These are phyloP conservation scores for Scotopteryx bipunctaria DNA, from an alignment of 2,888 invertebrate genomes.

Conservation along the genomic window DNA sequence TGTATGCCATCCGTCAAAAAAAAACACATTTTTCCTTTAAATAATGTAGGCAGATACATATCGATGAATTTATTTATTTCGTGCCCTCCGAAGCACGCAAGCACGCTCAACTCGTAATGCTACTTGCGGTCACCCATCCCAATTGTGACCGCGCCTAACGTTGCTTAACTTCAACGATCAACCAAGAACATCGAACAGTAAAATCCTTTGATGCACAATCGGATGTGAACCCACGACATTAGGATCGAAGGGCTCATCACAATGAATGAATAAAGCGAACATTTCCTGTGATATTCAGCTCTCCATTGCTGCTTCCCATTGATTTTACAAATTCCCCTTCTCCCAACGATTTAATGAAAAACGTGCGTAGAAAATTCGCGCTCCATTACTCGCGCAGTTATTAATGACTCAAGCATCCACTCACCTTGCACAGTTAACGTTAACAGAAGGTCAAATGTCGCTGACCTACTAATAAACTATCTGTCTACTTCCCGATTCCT, in stretches of 20 bases:
- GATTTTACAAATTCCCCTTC: conserved; percentile 61
- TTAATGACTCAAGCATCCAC: conserved; percentile 55
- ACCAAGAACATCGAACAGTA: too few relatives aligned
- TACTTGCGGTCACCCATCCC: too few relatives aligned
- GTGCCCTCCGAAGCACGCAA: too few relatives aligned
- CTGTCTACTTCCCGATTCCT: too few relatives aligned
- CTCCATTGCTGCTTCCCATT: conserved; percentile 55
- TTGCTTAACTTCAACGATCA: too few relatives aligned
- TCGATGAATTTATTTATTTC: neutral
- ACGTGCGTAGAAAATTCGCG: conserved; percentile 71
- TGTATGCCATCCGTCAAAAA: conserved; percentile 10
- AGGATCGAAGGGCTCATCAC: too few relatives aligned
- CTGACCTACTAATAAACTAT: too few relatives aligned
- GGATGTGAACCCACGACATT: too few relatives aligned
- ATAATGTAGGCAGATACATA: conserved; percentile 7
- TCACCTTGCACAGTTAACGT: conserved; percentile 39
- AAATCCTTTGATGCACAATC: too few relatives aligned
- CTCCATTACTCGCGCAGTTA: conserved; percentile 61
- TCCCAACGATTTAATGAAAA: conserved; percentile 68
- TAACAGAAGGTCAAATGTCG: conserved; percentile 18
- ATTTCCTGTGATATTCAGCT: neutral
- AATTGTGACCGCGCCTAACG: too few relatives aligned
- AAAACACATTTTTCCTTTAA: conserved; percentile 19
- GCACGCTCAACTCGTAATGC: too few relatives aligned
- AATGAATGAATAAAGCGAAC: too few relatives aligned